Evolutionary conservation across 2,113 vertebrate species (phyloP), one percentile per base, ranked within the genome.

Genomic region (Gasterosteus aculeatus): DNA sequence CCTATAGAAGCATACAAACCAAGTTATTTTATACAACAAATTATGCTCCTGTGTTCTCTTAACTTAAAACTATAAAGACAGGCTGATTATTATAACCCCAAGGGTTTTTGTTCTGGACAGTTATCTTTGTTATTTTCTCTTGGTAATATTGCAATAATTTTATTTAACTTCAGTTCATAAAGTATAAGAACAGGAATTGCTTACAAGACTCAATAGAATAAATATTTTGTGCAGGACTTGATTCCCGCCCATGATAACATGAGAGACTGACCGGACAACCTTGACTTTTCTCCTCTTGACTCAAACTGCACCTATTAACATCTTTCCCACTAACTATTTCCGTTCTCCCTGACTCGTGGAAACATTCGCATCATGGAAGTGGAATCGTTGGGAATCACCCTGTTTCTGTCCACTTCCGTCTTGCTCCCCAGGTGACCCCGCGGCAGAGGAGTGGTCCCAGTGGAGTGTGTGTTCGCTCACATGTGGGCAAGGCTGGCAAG

Each of bases 381-480:
- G 35, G 15, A 44, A 29, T 58, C 14, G 8, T 11, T 68, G 7
- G 33, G 9, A 29, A 18, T 54, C 1, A 16, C 54, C 18, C 16
- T 69, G 49, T 66, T 14, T 72, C 53, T 65, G 26, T 56, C 12
- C 35, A 10, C 53, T 8, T 63, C 33, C 15, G 88, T 86, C 69
- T 62, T 31, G 90, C 39, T 93, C 77, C 69, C 26, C 92, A 99
- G 98, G 98, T 76, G 98, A 99, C 92, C 98, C 98, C 0, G 97
- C 97, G 0, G 97, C 98, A 0, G 98, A 99, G 91, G 97, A 98
- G 83, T 99, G 98, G 98, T 99, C 98, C 3, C 97, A 97, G 88
- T 99, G 98, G 98, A 99, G 98, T 19, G 95, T 97, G 77, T 99
- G 98, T 90, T 99, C 98, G 3, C 94, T 98, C 88, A 99, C 98